These are phyloP conservation scores for Lasioglossum malachurum DNA, from an alignment of 2,888 invertebrate genomes.

Conservation along the genomic window DNA sequence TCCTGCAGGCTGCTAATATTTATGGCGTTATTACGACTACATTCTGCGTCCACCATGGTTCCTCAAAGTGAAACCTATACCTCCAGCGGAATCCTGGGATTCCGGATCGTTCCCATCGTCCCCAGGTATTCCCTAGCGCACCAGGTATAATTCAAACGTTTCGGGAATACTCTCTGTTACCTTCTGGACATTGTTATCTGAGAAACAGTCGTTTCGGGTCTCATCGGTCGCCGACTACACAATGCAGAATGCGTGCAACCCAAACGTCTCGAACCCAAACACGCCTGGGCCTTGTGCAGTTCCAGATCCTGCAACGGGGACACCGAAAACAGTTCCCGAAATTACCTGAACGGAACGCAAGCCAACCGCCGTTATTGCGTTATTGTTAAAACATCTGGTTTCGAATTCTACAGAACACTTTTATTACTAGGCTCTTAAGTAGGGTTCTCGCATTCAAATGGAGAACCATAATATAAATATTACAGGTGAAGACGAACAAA, in stretches of 20 bases:
- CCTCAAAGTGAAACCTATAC: constrained; percentile 36
- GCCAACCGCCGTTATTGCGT: not conserved
- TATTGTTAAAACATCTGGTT: constrained; percentile 7
- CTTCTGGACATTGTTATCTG: constrained; percentile 62
- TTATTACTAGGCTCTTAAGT: not conserved
- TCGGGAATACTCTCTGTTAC: constrained; percentile 63
- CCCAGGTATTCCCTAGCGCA: constrained; percentile 47
- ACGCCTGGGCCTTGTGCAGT: not conserved
- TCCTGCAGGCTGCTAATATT: not conserved
- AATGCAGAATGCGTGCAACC: constrained; percentile 53
- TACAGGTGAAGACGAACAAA: not conserved
- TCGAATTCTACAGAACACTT: not conserved
- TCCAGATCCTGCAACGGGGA: constrained; percentile 4
- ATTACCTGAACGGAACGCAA: constrained; percentile 1
- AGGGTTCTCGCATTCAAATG: not conserved
- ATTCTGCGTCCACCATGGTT: not conserved
- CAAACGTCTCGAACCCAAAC: constrained; percentile 59
- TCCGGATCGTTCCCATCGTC: constrained; percentile 37
- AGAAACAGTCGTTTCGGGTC: constrained; percentile 60
- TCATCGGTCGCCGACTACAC: constrained; percentile 38
- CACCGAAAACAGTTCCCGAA: not conserved
- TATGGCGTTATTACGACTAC: constrained; percentile 4
- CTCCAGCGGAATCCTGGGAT: constrained; percentile 32
- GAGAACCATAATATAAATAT: not conserved
- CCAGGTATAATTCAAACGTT: constrained; percentile 60